Evolutionary conservation across 2,888 invertebrate species (phyloP), one percentile per base, ranked within the genome.

Genomic region (Hirudinaria manillensis): DNA sequence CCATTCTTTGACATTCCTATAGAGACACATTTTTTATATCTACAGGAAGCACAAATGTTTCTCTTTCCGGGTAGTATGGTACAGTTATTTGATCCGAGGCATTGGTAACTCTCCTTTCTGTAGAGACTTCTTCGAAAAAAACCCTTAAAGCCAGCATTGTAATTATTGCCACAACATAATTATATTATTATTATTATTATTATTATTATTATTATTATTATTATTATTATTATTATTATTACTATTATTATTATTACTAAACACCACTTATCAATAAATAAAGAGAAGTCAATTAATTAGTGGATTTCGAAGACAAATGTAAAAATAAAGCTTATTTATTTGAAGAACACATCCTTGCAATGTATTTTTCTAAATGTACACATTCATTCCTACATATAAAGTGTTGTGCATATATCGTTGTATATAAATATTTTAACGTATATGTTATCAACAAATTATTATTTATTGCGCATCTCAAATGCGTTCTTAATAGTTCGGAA

Each of bases 1-100:
- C 84, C 84, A 74, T 81, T 80, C 79, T 83, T 83, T n/a, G 83
- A 83, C 84, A 84, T 84, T 36, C 84, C 84, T 16, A 82, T 80
- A 29, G 76, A 73, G 7, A 83, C 76, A 77, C 84, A 84, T 74
- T 82, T 83, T 67, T 81, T 78, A 76, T 81, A 83, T 36, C 84
- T 77, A 76, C 84, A 84, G 56, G 79, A 77, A 0, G 83, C 80
- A 77, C 84, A 84, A 32, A 79, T 80, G 73, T 81, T 83, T 70
- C 83, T 75, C 75, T 81, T 80, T 13, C 83, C 83, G 13, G 80
- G 80, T 56, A 77, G 77, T n/a, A 82, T 80, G 34, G 78, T 76
- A 75, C 82, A 82, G 29, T 78, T 77, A 21, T 78, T 80, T 13
- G 77, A 74, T 7, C 80, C 81, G n/a, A 77, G 61, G 78, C 83